A percentile compares a stretch with the other conserved stretches of the same genome.
Evolutionary conservation across 2,797 vertebrate species (phyloP).

Genomic region (Halcyon badia): DNA sequence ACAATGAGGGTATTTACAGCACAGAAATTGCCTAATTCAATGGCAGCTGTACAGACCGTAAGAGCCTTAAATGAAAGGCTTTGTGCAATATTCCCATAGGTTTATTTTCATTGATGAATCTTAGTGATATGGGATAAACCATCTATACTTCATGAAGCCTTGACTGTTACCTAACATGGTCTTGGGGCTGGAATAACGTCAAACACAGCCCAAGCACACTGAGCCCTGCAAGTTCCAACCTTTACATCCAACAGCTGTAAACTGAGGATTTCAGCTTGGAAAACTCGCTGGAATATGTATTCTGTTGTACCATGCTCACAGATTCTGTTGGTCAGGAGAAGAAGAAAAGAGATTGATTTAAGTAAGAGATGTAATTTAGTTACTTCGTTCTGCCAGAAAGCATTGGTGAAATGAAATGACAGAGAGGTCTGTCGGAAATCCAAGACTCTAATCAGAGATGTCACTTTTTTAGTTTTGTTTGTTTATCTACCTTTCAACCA

Average conservation of each 20-base stretch:
- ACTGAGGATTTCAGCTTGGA: slow-evolving; percentile 12
- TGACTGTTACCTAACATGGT: slow-evolving; percentile 1
- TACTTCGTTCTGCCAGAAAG: slow-evolving; percentile 41
- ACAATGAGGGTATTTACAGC: slow-evolving; percentile 57
- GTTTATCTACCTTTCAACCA: slow-evolving; percentile 95
- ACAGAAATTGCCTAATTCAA: slow-evolving; percentile 63
- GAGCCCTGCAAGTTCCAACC: background rate
- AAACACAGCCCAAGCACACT: background rate
- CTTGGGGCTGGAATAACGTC: background rate
- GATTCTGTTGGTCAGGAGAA: slow-evolving; percentile 41
- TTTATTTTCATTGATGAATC: slow-evolving; percentile 60
- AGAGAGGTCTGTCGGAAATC: slow-evolving; percentile 17
- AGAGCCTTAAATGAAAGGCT: slow-evolving; percentile 42
- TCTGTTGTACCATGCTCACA: background rate
- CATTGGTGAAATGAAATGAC: slow-evolving; percentile 47
- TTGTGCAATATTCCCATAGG: slow-evolving; percentile 44
- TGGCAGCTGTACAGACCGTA: slow-evolving; percentile 45
- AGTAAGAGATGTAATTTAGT: slow-evolving; percentile 51
- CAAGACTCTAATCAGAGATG: slow-evolving; percentile 29
- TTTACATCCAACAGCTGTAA: slow-evolving; percentile 26
- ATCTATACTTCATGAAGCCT: background rate
- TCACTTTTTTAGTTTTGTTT: background rate
- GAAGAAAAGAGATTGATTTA: slow-evolving; percentile 23
- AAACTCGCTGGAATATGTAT: slow-evolving; percentile 13
- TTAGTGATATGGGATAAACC: slow-evolving; percentile 19